Evolutionary conservation across 1,140 invertebrate species (phyloP).

Genomic region (Drosophila tani): DNA sequence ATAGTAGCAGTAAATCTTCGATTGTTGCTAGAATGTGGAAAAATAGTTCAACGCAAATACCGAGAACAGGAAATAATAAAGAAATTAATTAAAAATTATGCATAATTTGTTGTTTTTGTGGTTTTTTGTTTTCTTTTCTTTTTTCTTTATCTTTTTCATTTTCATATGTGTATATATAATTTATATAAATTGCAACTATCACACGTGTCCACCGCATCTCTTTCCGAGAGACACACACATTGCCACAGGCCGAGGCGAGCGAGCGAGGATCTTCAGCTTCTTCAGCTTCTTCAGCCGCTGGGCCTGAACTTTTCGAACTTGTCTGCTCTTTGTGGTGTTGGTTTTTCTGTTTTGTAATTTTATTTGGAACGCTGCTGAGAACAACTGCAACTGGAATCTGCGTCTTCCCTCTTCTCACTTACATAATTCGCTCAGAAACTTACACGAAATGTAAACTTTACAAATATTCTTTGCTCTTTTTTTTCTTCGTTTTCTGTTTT

Average conservation of each 20-base stretch:
- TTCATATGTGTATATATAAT: constrained; percentile 75
- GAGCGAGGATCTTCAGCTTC: constrained; percentile 67
- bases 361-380: constrained; percentile 73
- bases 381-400: constrained; percentile 79
- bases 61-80: constrained; percentile 33
- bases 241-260: constrained; percentile 69
- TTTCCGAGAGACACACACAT: constrained; percentile 69
- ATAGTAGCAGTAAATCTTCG: constrained; percentile 79
- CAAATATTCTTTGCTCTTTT: constrained; percentile 50
- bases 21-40: constrained; percentile 75
- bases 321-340: constrained; percentile 40
- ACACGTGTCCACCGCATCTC: constrained; percentile 69
- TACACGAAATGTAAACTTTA: constrained; percentile 61
- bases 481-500: constrained; percentile 19
- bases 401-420: constrained; percentile 46
- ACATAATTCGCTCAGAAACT: constrained; percentile 46
- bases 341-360: constrained; percentile 21
- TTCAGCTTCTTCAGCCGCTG: too few relatives aligned
- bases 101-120: constrained; percentile 60
- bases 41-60: constrained; percentile 60
- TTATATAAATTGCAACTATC: constrained; percentile 84
- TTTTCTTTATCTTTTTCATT: constrained; percentile 48
- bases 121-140: constrained; percentile 46
- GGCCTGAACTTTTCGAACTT: constrained; percentile 63
- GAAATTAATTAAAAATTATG: constrained; percentile 53